These are phyloP conservation scores for Glaucomys volans DNA, from an alignment of 2,113 vertebrate genomes.

Conservation along the genomic window DNA sequence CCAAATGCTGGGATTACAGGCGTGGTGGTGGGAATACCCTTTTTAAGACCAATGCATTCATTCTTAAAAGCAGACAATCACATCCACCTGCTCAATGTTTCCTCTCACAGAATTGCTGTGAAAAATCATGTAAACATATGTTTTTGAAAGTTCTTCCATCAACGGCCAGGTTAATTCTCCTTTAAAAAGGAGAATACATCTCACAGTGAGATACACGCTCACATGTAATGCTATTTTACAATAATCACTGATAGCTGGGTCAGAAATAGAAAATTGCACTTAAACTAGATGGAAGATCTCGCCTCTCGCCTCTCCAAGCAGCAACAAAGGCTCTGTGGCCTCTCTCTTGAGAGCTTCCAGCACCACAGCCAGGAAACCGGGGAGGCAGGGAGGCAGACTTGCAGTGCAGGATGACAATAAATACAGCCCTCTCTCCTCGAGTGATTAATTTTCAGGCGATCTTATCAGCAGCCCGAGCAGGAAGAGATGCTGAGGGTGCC, in stretches of 20 bases:
- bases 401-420: conserved; percentile 57
- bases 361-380: conserved; percentile 65
- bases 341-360: conserved; percentile 60
- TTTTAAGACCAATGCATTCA: neutral
- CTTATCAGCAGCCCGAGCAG: conserved; percentile 72
- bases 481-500: conserved; percentile 72
- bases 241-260: conserved; percentile 42
- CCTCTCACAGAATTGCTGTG: neutral
- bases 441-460: conserved; percentile 81
- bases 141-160: neutral
- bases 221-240: neutral
- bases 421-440: conserved; percentile 63
- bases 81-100: neutral
- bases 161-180: neutral
- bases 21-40: neutral
- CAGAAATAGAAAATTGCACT: conserved; percentile 1
- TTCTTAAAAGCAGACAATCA: neutral
- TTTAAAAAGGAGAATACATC: conserved; percentile 37
- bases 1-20: no score
- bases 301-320: conserved; percentile 45
- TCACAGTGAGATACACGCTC: neutral
- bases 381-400: conserved; percentile 10
- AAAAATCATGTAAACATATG: neutral
- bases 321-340: conserved; percentile 38
- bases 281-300: neutral